phyloP scores from a whole-genome alignment of 1,140 invertebrate genomes.

The Megalonaias nervosa region DNA sequence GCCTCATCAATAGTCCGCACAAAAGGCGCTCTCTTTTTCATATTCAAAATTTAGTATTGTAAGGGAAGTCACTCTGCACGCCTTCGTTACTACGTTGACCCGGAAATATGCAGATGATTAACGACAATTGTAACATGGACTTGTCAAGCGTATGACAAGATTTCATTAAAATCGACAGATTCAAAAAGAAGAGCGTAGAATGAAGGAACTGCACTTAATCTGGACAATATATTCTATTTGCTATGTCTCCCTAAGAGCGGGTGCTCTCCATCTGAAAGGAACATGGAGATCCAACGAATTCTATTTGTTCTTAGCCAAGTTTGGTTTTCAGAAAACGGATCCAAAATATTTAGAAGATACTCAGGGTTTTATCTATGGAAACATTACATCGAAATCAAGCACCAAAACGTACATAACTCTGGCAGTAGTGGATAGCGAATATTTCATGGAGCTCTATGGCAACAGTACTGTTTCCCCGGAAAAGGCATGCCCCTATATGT shows the following conservation, averaged over 20 bases:
- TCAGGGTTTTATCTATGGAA: conserved; percentile 95
- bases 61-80: too few species aligned
- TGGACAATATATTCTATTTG: background rate
- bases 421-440: conserved; percentile 87
- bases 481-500: conserved; percentile 86
- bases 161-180: too few species aligned
- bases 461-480: conserved; percentile 78
- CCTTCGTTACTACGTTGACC: too few species aligned
- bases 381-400: conserved; percentile 82
- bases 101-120: too few species aligned
- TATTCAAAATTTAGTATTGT: too few species aligned
- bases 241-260: background rate
- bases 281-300: conserved; percentile 79
- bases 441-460: conserved; percentile 91
- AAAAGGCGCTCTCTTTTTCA: too few species aligned
- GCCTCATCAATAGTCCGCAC: too few species aligned
- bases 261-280: conserved; percentile 60
- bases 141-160: too few species aligned
- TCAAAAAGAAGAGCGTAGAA: too few species aligned
- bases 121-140: too few species aligned
- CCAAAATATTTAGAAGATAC: conserved; percentile 84
- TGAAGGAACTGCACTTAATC: too few species aligned
- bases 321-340: conserved; percentile 98
- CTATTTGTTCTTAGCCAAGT: conserved; percentile 94
- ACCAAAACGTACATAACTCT: conserved; percentile 81